Percentiles rank a stretch among this genome's conserved stretches.
These are phyloP conservation scores for Masnerella sp. DNA, from an alignment of 2,888 invertebrate genomes.

Conservation along the genomic window DNA sequence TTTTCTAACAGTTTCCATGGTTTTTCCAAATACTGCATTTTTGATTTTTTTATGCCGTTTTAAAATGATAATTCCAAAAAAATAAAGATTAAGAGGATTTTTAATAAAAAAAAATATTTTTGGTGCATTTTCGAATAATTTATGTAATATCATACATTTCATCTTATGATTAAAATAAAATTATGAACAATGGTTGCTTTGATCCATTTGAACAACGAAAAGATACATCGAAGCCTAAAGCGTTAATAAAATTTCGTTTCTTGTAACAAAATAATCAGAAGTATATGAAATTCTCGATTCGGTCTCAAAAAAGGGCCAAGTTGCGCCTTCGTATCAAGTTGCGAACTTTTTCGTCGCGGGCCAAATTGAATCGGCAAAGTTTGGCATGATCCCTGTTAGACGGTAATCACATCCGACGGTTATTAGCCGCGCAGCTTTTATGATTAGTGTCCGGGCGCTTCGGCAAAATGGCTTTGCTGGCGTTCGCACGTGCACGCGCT, in stretches of 20 bases:
- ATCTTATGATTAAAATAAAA: too few species aligned
- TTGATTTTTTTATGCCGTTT: too few species aligned
- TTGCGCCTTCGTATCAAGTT: constrained; percentile 28
- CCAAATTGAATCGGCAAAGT: constrained; percentile 53
- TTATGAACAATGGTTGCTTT: too few species aligned
- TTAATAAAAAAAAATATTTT: too few species aligned
- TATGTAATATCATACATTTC: too few species aligned
- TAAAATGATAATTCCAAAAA: too few species aligned
- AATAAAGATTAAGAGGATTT: too few species aligned
- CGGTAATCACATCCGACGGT: constrained; percentile 58
- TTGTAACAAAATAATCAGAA: constrained; percentile 7
- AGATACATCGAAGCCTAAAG: too few species aligned
- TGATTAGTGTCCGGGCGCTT: constrained; percentile 53
- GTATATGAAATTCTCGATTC: background rate
- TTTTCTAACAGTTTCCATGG: constrained; percentile 51
- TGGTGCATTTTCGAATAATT: too few species aligned
- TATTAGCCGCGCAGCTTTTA: constrained; percentile 59
- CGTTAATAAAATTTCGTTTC: too few species aligned
- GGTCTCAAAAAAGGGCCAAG: background rate
- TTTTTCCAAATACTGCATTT: too few species aligned
- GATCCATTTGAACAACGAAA: too few species aligned
- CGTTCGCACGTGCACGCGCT: constrained; percentile 53
- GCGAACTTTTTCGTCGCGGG: constrained; percentile 34
- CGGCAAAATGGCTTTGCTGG: constrained; percentile 43
- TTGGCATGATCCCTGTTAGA: constrained; percentile 39